These are phyloP conservation scores for Drosophila pseudotalamancana DNA, from an alignment of 2,888 invertebrate species.

Conservation along the genomic window DNA sequence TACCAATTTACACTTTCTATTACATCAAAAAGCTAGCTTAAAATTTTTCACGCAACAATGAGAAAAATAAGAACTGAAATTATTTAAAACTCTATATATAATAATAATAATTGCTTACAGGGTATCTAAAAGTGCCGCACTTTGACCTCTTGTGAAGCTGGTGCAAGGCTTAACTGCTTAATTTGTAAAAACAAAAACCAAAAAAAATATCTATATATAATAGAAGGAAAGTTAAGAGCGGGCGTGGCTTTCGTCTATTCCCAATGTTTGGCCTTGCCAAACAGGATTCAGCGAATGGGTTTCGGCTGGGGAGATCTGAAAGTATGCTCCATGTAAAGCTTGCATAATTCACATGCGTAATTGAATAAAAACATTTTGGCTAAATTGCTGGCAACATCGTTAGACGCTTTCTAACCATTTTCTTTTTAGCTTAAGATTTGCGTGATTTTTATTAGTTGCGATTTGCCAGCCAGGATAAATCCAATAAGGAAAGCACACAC, in stretches of 20 bases:
- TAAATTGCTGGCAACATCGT: slow-evolving; percentile 52
- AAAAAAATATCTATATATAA: slow-evolving; percentile 6
- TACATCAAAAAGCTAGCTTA: neutral
- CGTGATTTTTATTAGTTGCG: slow-evolving; percentile 71
- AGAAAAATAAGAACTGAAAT: neutral
- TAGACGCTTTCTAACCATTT: slow-evolving; percentile 52
- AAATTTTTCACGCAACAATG: neutral
- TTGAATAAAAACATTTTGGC: slow-evolving; percentile 74
- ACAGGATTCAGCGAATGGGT: slow-evolving; percentile 1
- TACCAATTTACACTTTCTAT: too few species aligned
- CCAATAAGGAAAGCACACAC: slow-evolving; percentile 36
- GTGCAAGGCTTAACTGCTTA: slow-evolving; percentile 66
- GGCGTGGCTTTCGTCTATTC: slow-evolving; percentile 46
- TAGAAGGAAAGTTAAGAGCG: slow-evolving; percentile 15
- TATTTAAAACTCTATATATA: too few species aligned
- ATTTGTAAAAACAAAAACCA: slow-evolving; percentile 57
- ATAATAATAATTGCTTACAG: too few species aligned
- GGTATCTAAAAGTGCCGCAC: slow-evolving; percentile 5
- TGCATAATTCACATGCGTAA: slow-evolving; percentile 69
- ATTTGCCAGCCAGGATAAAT: slow-evolving; percentile 62
- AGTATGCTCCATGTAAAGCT: slow-evolving; percentile 45
- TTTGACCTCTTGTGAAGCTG: neutral
- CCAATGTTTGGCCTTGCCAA: slow-evolving; percentile 33
- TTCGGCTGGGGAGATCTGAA: neutral
- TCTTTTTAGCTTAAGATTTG: slow-evolving; percentile 62